Conservation (phyloP, 30 jellyfish, hydroid and myxozoan genomes). For the Chrysaora quinquecirrha region DNA sequence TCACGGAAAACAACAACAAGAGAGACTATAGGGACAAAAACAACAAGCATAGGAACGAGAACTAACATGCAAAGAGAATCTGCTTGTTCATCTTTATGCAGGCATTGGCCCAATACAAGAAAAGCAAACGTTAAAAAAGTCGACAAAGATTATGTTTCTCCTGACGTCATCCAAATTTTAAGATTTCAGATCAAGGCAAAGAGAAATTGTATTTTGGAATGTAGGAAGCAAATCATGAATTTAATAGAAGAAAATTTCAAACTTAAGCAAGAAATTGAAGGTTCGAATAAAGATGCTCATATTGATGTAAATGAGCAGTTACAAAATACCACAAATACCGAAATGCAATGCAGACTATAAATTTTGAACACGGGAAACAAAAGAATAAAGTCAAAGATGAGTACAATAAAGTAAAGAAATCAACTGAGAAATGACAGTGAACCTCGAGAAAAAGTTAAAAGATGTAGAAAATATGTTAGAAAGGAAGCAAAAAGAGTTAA, state of each 20-base stretch:
- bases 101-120: conserved; percentile 37
- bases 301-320: conserved; percentile 15
- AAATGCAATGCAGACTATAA: conserved; percentile 49
- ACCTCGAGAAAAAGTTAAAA: conserved; percentile 13
- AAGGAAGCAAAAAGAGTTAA: conserved; percentile 14
- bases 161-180: conserved; percentile 10
- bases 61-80: conserved; percentile 34
- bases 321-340: conserved; percentile 40
- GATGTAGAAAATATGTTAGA: conserved; percentile 1
- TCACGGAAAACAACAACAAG: neutral
- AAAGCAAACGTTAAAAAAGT: neutral
- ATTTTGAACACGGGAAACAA: conserved; percentile 48
- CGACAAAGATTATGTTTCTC: neutral
- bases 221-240: conserved; percentile 41
- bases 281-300: conserved; percentile 21
- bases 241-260: conserved; percentile 45
- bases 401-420: conserved; percentile 23
- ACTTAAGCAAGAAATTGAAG: conserved; percentile 37
- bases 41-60: too few species aligned
- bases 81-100: conserved; percentile 58
- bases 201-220: conserved; percentile 37
- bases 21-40: neutral
- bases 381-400: neutral
- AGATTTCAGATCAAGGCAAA: conserved; percentile 54
- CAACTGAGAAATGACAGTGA: neutral